Base-by-base conservation (phyloP, 2,113 vertebrate genomes). In the Ranitomeya variabilis region DNA sequence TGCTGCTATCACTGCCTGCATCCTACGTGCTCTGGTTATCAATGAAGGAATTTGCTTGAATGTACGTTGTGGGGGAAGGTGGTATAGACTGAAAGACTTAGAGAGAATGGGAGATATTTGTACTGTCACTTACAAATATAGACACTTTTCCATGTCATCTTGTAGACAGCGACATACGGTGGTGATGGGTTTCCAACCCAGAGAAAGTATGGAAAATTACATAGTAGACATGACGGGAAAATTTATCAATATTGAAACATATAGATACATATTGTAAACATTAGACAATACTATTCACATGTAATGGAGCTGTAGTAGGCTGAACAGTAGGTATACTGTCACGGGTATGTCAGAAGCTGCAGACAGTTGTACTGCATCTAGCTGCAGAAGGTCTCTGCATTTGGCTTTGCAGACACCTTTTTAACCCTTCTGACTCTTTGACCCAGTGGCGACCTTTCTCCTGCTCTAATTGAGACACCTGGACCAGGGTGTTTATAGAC, bases 1-100 rank as follows among this genome's bases (percentile, higher is more conserved):
- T 69, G 87, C 87, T 89, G 71, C 80, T 79, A 83, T 84, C 69
- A 84, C 81, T 89, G 87, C 87, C 79, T 89, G 87, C 59, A 26
- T 84, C 26, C 71, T 89, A 89, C 87, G 87, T 89, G 87, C 81
- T 67, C 73, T 78, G 87, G 23, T 76, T 89, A 66, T 84, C 66
- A 89, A 89, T 84, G 45, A 89, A 51, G 87, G 87, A 81, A 89
- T 89, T 84, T 84, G 81, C 81, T 64, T 67, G 87, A 84, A 54
- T 83, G 71, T 88, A 71, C 57, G 6, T 74, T 74, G 71, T 57
- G 81, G 87, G 87, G 86, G 86, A 78, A 89, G 87, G 87, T 84
- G 37, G 31, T 81, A 87, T 78, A 87, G 67, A 74, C 80, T 82
- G 79, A 82, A 88, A 62, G 86, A 82, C 54, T 74, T 85, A 23